phyloP scores from a whole-genome alignment of 2,113 vertebrate genomes.

The Herpailurus yagouaroundi region DNA sequence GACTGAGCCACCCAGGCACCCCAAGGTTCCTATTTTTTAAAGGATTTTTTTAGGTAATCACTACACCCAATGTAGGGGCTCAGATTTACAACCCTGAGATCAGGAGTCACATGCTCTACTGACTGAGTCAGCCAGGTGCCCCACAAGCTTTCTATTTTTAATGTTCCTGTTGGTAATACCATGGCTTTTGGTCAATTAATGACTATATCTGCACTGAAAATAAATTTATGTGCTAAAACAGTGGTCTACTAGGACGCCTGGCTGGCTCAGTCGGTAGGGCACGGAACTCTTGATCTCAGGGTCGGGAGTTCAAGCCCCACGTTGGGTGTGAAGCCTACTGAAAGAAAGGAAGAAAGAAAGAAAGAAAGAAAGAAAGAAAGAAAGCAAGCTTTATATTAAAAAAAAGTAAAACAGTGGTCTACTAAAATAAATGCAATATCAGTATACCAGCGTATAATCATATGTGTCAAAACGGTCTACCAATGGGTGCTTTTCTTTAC shows the following conservation, averaged over 20 bases:
- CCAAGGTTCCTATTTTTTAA: not conserved
- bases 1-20: not conserved
- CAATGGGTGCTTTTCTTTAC: not conserved
- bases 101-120: not conserved
- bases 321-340: too few species aligned
- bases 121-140: not conserved
- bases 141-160: not conserved
- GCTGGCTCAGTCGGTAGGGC: too few species aligned
- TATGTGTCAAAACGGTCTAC: not conserved
- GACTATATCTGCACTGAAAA: constrained; percentile 9
- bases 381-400: too few species aligned
- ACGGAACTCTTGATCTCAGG: too few species aligned
- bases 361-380: too few species aligned
- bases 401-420: not conserved
- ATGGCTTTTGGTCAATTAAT: not conserved
- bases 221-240: constrained; percentile 5
- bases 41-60: not conserved
- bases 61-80: not conserved
- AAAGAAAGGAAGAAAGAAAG: too few species aligned
- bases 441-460: not conserved
- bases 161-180: not conserved
- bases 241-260: not conserved
- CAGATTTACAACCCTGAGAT: not conserved
- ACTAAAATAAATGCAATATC: not conserved
- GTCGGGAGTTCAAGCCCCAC: too few species aligned